These are phyloP conservation scores for Agrilus biguttatus DNA, from an alignment of 2,888 invertebrate species.

Conservation along the genomic window DNA sequence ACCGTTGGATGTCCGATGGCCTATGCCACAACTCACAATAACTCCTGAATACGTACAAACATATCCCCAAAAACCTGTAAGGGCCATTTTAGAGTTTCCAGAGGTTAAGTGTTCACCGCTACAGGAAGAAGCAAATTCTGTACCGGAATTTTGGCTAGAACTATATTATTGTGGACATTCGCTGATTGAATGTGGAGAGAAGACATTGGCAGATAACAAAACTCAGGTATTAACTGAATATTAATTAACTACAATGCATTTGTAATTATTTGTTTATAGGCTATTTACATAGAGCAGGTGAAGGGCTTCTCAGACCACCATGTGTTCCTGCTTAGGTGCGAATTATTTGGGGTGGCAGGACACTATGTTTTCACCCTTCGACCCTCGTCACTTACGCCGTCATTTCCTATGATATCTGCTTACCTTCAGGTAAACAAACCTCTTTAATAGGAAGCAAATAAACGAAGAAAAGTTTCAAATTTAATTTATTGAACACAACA, in stretches of 20 bases:
- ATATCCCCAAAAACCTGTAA: conserved; percentile 61
- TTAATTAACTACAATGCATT: not conserved
- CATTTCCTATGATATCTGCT: conserved; percentile 48
- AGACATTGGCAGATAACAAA: conserved; percentile 23
- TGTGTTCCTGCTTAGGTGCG: conserved; percentile 55
- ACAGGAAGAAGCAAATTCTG: conserved; percentile 35
- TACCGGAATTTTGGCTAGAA: conserved; percentile 62
- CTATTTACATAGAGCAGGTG: conserved; percentile 65
- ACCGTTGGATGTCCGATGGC: conserved; percentile 71
- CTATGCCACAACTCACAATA: conserved; percentile 51
- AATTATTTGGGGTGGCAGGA: conserved; percentile 70
- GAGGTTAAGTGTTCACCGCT: conserved; percentile 55
- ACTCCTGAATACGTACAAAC: conserved; percentile 66
- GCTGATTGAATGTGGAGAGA: conserved; percentile 52
- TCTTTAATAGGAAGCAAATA: too few species aligned
- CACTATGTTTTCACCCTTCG: conserved; percentile 63
- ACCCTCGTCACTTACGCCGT: conserved; percentile 48
- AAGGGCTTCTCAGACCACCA: conserved; percentile 56
- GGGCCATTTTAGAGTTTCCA: conserved; percentile 60
- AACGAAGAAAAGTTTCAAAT: too few species aligned
- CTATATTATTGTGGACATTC: conserved; percentile 68
- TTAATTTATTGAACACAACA: too few species aligned
- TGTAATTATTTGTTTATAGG: conserved; percentile 28
- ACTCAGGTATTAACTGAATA: conserved; percentile 29
- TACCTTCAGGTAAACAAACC: conserved; percentile 46